A percentile compares a stretch with the other conserved stretches of the same genome.
These are phyloP conservation scores for Dipodomys stephensi DNA, from an alignment of 2,113 vertebrate species.

Conservation along the genomic window DNA sequence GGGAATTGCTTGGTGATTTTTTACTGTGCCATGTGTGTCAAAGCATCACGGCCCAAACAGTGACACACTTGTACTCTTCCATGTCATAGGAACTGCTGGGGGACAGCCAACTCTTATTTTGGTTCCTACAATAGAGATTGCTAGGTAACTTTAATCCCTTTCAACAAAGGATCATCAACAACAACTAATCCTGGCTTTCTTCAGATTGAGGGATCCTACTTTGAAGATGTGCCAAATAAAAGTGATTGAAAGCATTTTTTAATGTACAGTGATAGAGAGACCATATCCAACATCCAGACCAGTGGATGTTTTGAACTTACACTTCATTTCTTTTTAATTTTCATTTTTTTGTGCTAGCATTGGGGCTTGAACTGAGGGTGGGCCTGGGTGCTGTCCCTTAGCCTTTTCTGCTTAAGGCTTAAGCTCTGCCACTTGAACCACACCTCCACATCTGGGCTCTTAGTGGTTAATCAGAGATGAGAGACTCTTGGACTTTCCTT, in stretches of 20 bases:
- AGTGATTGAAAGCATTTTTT: neutral
- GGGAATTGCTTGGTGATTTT: neutral
- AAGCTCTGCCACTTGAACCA: too few relatives aligned
- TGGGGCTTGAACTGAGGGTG: too few relatives aligned
- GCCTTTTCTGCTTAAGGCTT: too few relatives aligned
- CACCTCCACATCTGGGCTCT: too few relatives aligned
- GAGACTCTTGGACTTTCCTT: too few relatives aligned
- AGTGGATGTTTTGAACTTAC: too few relatives aligned
- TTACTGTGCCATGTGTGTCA: neutral
- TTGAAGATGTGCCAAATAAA: conserved; percentile 6
- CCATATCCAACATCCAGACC: neutral
- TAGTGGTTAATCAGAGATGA: too few relatives aligned
- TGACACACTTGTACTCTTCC: neutral
- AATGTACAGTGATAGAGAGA: neutral
- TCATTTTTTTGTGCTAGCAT: too few relatives aligned
- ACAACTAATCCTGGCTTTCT: conserved; percentile 10
- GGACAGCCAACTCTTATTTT: neutral
- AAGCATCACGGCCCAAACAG: neutral
- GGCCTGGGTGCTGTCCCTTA: too few relatives aligned
- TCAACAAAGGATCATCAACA: conserved; percentile 43
- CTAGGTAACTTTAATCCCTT: conserved; percentile 55
- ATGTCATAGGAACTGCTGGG: neutral
- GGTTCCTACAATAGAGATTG: conserved; percentile 61
- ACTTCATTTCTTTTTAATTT: too few relatives aligned
- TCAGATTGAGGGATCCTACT: neutral